These are phyloP conservation scores for Zeugodacus cucurbitae DNA, from an alignment of 1,140 invertebrate genomes.

Conservation along the genomic window DNA sequence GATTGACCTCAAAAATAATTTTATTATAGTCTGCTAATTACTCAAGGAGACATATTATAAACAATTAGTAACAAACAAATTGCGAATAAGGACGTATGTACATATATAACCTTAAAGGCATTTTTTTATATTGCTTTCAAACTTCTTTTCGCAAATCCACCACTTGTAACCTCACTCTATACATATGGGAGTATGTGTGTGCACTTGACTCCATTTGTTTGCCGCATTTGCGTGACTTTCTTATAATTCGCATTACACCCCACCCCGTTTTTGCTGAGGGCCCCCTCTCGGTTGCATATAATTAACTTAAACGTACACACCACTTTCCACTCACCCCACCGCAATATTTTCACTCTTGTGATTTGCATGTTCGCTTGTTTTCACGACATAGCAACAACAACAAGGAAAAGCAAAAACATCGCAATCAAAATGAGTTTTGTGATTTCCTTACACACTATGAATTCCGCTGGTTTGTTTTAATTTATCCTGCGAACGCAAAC, in stretches of 20 bases:
- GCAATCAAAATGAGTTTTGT: not conserved
- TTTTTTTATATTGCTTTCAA: too few species aligned
- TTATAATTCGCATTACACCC: not conserved
- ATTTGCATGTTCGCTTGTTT: not conserved
- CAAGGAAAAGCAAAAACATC: not conserved
- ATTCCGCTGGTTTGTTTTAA: not conserved
- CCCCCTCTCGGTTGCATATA: not conserved
- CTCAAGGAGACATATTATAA: too few species aligned
- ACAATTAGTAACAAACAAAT: too few species aligned
- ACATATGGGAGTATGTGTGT: not conserved
- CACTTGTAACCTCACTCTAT: not conserved
- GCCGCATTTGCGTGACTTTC: not conserved
- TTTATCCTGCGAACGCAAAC: not conserved
- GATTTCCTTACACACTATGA: not conserved
- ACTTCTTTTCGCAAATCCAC: too few species aligned
- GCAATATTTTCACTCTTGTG: not conserved
- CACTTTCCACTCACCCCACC: not conserved
- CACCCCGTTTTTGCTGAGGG: not conserved
- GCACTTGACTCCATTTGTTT: not conserved
- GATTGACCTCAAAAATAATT: too few species aligned
- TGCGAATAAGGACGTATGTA: too few species aligned
- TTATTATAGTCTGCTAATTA: too few species aligned
- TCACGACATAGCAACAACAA: not conserved
- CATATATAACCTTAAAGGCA: too few species aligned
- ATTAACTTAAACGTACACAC: not conserved